phyloP scores from a whole-genome alignment of 2,113 vertebrate genomes.

The Anolis carolinensis region DNA sequence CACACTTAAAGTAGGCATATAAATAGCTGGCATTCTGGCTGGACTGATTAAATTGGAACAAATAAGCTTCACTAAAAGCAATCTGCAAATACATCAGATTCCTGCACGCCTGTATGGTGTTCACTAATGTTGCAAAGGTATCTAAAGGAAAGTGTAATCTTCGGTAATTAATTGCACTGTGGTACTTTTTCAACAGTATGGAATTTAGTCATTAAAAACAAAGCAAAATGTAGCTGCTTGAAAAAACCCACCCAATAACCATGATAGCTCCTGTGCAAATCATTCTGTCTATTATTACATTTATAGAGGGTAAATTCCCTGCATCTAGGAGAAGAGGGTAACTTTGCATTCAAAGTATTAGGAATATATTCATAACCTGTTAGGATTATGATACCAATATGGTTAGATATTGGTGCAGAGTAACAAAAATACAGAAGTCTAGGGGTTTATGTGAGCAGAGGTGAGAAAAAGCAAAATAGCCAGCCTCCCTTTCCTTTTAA shows the following conservation, averaged over 20 bases:
- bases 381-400: too few species aligned
- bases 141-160: constrained; percentile 47
- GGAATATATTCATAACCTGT: too few species aligned
- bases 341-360: too few species aligned
- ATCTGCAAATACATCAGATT: constrained; percentile 69
- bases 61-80: constrained; percentile 58
- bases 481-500: too few species aligned
- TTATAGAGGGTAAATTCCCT: too few species aligned
- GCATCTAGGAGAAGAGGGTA: too few species aligned
- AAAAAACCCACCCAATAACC: not conserved
- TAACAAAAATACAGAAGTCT: too few species aligned
- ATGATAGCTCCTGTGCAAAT: not conserved
- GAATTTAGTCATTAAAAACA: not conserved
- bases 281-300: not conserved
- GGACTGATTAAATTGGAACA: constrained; percentile 72
- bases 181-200: constrained; percentile 50
- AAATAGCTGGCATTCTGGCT: constrained; percentile 70
- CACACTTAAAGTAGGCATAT: constrained; percentile 75
- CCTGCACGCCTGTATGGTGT: constrained; percentile 49
- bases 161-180: constrained; percentile 69
- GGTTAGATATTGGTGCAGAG: too few species aligned
- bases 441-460: too few species aligned
- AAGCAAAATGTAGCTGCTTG: not conserved
- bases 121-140: constrained; percentile 58
- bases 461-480: too few species aligned